A percentile compares a stretch with the other conserved stretches of the same genome.
These are phyloP conservation scores for Taenioides sp. DNA, from an alignment of 2,797 vertebrate species.

Conservation along the genomic window DNA sequence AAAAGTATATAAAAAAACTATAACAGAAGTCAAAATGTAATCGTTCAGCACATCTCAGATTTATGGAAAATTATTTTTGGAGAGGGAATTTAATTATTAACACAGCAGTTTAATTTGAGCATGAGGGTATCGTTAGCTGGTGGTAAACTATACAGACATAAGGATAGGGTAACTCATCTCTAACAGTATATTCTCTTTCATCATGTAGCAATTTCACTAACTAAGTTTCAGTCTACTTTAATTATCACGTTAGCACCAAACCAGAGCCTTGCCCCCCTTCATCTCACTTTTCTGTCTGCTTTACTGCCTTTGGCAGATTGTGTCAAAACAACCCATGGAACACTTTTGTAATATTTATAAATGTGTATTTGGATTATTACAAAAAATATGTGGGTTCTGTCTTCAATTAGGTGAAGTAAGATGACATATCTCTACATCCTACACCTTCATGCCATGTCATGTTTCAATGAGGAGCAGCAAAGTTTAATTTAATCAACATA, in stretches of 20 bases:
- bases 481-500: background rate
- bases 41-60: constrained; percentile 25
- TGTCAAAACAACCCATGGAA: constrained; percentile 11
- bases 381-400: constrained; percentile 8
- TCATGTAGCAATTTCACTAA: background rate
- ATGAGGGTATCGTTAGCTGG: constrained; percentile 29
- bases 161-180: constrained; percentile 16
- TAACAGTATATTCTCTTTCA: constrained; percentile 6
- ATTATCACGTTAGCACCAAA: constrained; percentile 14
- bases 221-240: constrained; percentile 1
- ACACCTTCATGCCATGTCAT: too few species aligned
- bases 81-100: constrained; percentile 22
- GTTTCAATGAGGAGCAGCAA: too few species aligned
- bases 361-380: background rate
- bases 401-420: background rate
- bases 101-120: constrained; percentile 14
- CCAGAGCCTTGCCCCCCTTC: background rate
- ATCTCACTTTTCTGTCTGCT: background rate
- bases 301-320: background rate
- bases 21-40: constrained; percentile 28
- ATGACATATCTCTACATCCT: constrained; percentile 21
- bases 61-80: constrained; percentile 33
- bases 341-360: constrained; percentile 24
- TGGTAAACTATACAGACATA: constrained; percentile 23
- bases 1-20: constrained; percentile 14